Conservation (phyloP, 64 coral and sea anemone species). For the Catalaphyllia jardinei region DNA sequence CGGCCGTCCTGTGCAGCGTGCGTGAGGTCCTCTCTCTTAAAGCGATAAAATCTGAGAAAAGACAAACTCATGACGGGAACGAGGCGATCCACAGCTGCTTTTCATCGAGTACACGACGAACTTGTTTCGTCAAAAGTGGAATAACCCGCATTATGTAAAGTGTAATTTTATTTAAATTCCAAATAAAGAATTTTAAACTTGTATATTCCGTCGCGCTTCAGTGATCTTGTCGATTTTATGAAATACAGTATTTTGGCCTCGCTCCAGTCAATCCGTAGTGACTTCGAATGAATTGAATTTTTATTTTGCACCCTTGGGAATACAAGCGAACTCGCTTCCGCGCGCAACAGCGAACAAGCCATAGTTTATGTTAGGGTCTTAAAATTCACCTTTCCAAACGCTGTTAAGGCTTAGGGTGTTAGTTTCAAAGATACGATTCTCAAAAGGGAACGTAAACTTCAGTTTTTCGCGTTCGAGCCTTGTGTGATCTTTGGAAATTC, state of each 20-base stretch:
- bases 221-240: background rate
- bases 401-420: background rate
- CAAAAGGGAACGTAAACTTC: background rate
- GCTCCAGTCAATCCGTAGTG: background rate
- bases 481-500: conserved; percentile 19
- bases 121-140: background rate
- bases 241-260: conserved; percentile 1
- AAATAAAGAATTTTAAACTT: background rate
- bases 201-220: background rate
- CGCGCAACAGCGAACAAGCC: background rate
- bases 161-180: background rate
- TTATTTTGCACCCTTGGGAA: background rate
- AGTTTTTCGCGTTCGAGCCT: background rate
- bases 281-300: conserved; percentile 20
- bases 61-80: background rate
- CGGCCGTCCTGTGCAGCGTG: background rate
- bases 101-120: background rate
- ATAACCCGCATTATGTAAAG: background rate
- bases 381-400: background rate
- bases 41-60: background rate
- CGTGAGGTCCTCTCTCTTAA: background rate
- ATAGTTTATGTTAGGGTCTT: no score
- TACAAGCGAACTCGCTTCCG: background rate
- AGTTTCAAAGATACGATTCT: background rate
- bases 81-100: background rate